Conservation (phyloP, 37 sponge, comb jelly and placozoan species). For the Sycon ciliatum region DNA sequence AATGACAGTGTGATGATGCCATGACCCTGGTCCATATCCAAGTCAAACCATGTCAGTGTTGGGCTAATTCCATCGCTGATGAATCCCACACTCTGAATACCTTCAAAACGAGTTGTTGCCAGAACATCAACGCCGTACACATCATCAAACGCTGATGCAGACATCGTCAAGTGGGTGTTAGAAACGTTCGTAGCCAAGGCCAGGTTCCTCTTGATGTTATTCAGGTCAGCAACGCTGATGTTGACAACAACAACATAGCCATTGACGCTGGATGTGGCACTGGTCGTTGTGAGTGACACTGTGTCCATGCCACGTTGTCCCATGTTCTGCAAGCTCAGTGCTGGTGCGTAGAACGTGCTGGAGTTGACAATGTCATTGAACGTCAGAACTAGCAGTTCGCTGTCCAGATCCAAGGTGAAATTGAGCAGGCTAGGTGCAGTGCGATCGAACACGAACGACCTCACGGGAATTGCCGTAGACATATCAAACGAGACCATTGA, state of each 20-base stretch:
- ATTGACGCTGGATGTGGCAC: slow-evolving; percentile 51
- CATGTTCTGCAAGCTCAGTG: slow-evolving; percentile 53
- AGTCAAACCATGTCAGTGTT: not conserved
- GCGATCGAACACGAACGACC: slow-evolving; percentile 38
- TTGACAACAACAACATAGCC: slow-evolving; percentile 32
- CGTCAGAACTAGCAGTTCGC: slow-evolving; percentile 62
- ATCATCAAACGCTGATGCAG: not conserved
- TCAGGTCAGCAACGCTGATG: not conserved
- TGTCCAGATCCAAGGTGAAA: slow-evolving; percentile 67
- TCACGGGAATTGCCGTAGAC: slow-evolving; percentile 25
- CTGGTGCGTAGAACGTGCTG: slow-evolving; percentile 49
- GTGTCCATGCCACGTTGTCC: slow-evolving; percentile 1
- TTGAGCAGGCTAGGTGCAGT: slow-evolving; percentile 47
- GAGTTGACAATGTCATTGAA: slow-evolving; percentile 80
- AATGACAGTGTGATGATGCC: slow-evolving; percentile 42
- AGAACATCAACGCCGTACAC: slow-evolving; percentile 11
- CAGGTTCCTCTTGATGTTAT: not conserved
- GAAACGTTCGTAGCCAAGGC: not conserved
- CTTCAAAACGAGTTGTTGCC: not conserved
- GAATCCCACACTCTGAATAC: not conserved
- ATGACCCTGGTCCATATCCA: not conserved
- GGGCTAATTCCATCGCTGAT: not conserved
- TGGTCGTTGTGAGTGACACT: slow-evolving; percentile 42
- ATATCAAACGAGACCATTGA: slow-evolving; percentile 21
- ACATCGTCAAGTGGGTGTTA: slow-evolving; percentile 17